phyloP scores from a whole-genome alignment of 2,113 vertebrate species.

The Sinosuthora webbiana region DNA sequence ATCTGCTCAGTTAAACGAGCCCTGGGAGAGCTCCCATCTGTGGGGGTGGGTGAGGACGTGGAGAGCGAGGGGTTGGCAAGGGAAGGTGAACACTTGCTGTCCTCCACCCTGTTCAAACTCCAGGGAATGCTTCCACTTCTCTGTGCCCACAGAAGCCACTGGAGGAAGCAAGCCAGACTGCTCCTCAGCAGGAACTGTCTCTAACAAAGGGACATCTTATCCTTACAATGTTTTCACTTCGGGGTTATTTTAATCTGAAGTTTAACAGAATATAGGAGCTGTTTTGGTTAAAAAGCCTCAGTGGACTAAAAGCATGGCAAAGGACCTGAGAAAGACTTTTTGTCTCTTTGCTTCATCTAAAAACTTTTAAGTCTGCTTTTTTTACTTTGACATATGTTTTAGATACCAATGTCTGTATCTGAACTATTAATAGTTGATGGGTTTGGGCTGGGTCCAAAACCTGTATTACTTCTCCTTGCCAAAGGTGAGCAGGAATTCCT shows the following conservation, averaged over 20 bases:
- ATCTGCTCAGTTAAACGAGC: background rate
- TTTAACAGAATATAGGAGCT: background rate
- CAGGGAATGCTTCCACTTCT: background rate
- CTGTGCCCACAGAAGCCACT: background rate
- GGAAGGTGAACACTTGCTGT: background rate
- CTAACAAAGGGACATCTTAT: background rate
- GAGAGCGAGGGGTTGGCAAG: background rate
- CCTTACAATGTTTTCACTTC: background rate
- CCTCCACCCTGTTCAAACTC: background rate
- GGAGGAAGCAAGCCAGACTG: background rate
- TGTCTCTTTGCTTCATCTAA: background rate
- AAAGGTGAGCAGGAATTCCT: background rate
- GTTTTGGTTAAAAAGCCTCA: constrained; percentile 14
- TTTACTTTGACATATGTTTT: background rate
- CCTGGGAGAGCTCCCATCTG: background rate
- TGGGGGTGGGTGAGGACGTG: background rate
- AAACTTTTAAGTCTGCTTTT: background rate
- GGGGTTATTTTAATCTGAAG: constrained; percentile 21
- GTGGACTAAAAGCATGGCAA: background rate
- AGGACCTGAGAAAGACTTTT: background rate
- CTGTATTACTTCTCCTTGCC: background rate
- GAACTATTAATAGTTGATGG: background rate
- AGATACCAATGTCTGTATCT: background rate
- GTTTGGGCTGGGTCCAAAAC: background rate
- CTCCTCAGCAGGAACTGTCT: constrained; percentile 12